A percentile compares a stretch with the other conserved stretches of the same genome.
These are phyloP conservation scores for Podarcis siculus DNA, from an alignment of 2,797 vertebrate genomes.

Conservation along the genomic window DNA sequence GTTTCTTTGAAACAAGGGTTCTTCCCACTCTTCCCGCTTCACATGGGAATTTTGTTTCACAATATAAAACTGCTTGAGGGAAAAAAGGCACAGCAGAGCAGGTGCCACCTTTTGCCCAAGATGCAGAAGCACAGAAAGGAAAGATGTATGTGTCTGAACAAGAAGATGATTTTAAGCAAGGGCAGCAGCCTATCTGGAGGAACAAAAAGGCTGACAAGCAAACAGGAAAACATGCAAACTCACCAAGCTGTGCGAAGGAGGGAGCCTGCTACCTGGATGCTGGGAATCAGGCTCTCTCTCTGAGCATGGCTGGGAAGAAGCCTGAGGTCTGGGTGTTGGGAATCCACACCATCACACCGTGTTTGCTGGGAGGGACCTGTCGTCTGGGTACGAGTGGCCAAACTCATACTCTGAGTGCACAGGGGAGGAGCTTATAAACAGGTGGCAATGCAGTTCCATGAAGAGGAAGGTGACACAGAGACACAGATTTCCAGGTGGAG, in stretches of 20 bases:
- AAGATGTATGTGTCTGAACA: neutral
- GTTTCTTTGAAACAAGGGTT: neutral
- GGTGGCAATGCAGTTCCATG: neutral
- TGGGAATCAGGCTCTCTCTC: slow-evolving; percentile 28
- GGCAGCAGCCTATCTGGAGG: neutral
- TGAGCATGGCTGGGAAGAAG: slow-evolving; percentile 7
- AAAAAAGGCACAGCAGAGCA: neutral
- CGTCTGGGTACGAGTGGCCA: slow-evolving; percentile 1
- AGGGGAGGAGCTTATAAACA: neutral
- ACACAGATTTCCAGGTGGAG: neutral
- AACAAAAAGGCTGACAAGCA: slow-evolving; percentile 22
- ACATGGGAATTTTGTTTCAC: rapidly evolving
- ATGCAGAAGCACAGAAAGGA: neutral
- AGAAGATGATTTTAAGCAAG: neutral
- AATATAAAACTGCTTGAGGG: slow-evolving; percentile 40
- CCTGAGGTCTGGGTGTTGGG: slow-evolving; percentile 23
- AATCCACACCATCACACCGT: slow-evolving; percentile 7
- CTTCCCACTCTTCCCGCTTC: neutral
- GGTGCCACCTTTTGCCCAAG: neutral
- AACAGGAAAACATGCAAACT: slow-evolving; percentile 53
- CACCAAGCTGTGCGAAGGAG: slow-evolving; percentile 58
- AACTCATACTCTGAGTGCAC: neutral
- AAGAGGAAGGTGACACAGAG: slow-evolving; percentile 22
- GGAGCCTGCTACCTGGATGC: slow-evolving; percentile 52
- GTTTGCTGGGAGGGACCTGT: slow-evolving; percentile 49